A percentile compares a stretch with the other conserved stretches of the same genome.
Evolutionary conservation across 2,113 vertebrate species (phyloP).

Genomic region (Apteryx mantelli): DNA sequence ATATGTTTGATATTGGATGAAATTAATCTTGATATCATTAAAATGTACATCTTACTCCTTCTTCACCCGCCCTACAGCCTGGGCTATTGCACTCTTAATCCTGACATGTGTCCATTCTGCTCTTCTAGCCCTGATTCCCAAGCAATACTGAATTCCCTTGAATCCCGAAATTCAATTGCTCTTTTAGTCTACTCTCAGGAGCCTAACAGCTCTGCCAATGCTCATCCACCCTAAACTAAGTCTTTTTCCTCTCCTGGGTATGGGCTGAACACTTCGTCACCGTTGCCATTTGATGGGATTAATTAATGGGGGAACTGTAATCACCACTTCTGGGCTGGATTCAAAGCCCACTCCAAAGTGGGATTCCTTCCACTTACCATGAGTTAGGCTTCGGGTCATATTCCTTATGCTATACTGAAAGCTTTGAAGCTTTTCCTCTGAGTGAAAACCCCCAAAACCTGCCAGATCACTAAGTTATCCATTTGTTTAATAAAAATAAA

Average conservation of each 20-base stretch:
- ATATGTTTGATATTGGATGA: rapidly evolving
- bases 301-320: not conserved
- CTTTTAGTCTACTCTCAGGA: not conserved
- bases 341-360: not conserved
- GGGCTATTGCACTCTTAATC: not conserved
- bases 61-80: not conserved
- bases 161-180: not conserved
- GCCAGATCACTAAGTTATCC: not conserved
- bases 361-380: not conserved
- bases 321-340: not conserved
- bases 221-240: not conserved
- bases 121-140: not conserved
- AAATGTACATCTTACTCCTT: not conserved
- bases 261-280: not conserved
- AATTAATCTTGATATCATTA: not conserved
- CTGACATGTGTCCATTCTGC: not conserved
- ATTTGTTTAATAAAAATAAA: not conserved
- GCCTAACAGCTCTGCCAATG: not conserved
- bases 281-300: not conserved
- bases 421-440: not conserved
- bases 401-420: not conserved
- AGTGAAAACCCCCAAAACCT: not conserved
- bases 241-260: not conserved
- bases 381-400: not conserved
- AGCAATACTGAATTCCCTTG: not conserved